Evolutionary conservation across 1,140 invertebrate genomes (phyloP), one percentile per base, ranked within the genome.

Genomic region (Forficula auricularia): DNA sequence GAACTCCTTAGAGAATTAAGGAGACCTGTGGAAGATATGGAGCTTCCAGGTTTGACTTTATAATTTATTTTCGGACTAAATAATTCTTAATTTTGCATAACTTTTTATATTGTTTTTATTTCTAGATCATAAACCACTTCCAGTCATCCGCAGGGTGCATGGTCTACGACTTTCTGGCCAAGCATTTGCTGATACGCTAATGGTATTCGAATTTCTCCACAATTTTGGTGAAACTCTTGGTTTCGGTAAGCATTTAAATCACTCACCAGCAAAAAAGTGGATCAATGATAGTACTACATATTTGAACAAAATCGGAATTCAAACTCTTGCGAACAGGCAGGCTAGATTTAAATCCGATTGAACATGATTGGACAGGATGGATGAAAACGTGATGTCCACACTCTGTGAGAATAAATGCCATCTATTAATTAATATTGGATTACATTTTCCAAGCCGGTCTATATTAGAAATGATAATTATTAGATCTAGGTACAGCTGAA

Each of bases 141-240:
- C 88, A 1, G 70, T 75, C 4, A 63, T 85, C 19, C 73, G 79
- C 19, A 66, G 87, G 48, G 77, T 95, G 48, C 73, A 79, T 0
- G 85, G 85, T 10, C 63, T 91, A 20, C 79, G 78, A 52, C 61
- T 95, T 9, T 68, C 80, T 1, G 87, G 86, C 0, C 77, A 84
- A 57, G 87, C 88, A 0, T 89, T 92, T 65, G 79, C 85, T 2
- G 87, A 95, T 62, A 67, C 83, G 30, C 67, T 95, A 3, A 92
- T 95, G 83, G 81, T 91, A 2, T 84, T 85, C 55, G 90, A 97
- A 65, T 97, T 97, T 60, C 66, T 94, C 36, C 82, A 92, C 53
- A 96, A 92, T 59, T 97, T 96, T 58, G 87, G 86, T 18, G 82
- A 89, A 60, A 88, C 87, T 0, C 65, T 97, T 8, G 88, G 88